These are phyloP conservation scores for Stenodera caucasica DNA, from an alignment of 2,888 invertebrate species.

Conservation along the genomic window DNA sequence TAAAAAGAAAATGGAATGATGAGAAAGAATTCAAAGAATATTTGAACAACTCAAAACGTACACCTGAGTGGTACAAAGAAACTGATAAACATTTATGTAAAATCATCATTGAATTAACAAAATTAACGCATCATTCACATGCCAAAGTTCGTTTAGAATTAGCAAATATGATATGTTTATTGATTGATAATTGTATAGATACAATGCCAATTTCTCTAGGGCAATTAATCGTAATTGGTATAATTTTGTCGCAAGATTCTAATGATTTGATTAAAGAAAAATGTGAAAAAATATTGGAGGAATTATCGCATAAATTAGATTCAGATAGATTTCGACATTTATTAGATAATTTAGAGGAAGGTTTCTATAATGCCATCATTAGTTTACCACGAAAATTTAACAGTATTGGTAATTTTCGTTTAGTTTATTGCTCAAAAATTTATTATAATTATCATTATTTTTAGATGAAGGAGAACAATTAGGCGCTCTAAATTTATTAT, in stretches of 20 bases:
- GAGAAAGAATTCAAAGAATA: slow-evolving; percentile 50
- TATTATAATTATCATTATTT: slow-evolving; percentile 25
- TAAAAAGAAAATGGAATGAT: slow-evolving; percentile 38
- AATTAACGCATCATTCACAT: slow-evolving; percentile 64
- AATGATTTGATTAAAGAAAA: slow-evolving; percentile 57
- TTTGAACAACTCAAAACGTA: slow-evolving; percentile 53
- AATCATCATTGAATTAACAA: slow-evolving; percentile 58
- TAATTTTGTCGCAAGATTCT: slow-evolving; percentile 70
- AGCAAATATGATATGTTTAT: slow-evolving; percentile 60
- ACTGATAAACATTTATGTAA: slow-evolving; percentile 62
- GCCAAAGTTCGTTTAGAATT: slow-evolving; percentile 65
- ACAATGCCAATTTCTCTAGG: slow-evolving; percentile 65
- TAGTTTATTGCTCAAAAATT: not conserved
- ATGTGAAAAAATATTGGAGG: slow-evolving; percentile 51
- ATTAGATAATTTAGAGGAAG: slow-evolving; percentile 63
- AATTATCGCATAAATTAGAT: slow-evolving; percentile 55
- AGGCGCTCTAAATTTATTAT: slow-evolving; percentile 64
- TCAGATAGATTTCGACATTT: slow-evolving; percentile 52
- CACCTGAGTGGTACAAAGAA: slow-evolving; percentile 62
- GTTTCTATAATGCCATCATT: slow-evolving; percentile 62
- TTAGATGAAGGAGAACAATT: slow-evolving; percentile 66
- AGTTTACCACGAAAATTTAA: slow-evolving; percentile 69
- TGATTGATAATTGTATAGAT: slow-evolving; percentile 65
- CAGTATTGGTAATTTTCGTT: slow-evolving; percentile 57
- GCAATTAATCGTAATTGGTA: slow-evolving; percentile 67